A percentile compares a stretch with the other conserved stretches of the same genome.
phyloP scores from a whole-genome alignment of 2,888 invertebrate species.

The Drosophila yooni region DNA sequence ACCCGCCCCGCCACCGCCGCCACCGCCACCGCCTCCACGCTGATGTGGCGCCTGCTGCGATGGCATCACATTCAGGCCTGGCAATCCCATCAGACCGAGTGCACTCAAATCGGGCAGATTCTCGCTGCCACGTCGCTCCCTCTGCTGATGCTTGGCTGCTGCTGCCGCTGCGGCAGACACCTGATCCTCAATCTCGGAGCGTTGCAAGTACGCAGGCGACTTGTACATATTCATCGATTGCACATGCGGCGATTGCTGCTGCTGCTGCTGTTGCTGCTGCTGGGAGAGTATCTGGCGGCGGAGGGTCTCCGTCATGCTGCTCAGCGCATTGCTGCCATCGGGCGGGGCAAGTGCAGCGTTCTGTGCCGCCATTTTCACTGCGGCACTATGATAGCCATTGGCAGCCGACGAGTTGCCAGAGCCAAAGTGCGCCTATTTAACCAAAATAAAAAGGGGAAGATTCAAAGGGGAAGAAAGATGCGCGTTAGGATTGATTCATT shows the following conservation, averaged over 20 bases:
- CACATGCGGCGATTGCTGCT: slow-evolving; percentile 79
- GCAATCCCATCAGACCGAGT: slow-evolving; percentile 82
- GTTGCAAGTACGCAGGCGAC: slow-evolving; percentile 83
- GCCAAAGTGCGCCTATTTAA: slow-evolving; percentile 69
- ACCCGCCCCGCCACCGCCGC: slow-evolving; percentile 40
- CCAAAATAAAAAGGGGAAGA: not conserved
- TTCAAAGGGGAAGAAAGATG: not conserved
- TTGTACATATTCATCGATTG: slow-evolving; percentile 84
- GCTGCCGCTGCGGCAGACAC: slow-evolving; percentile 80
- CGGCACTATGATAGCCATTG: slow-evolving; percentile 81
- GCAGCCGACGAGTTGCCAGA: slow-evolving; percentile 67
- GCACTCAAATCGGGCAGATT: slow-evolving; percentile 83
- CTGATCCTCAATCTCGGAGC: slow-evolving; percentile 84
- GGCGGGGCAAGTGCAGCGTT: slow-evolving; percentile 76
- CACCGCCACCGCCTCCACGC: slow-evolving; percentile 29
- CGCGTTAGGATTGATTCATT: slow-evolving; percentile 14
- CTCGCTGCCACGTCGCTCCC: slow-evolving; percentile 73
- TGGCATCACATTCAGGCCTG: slow-evolving; percentile 83
- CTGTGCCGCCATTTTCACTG: slow-evolving; percentile 77
- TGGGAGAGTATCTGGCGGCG: slow-evolving; percentile 83
- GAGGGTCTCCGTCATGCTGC: slow-evolving; percentile 83
- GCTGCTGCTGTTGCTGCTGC: slow-evolving; percentile 75
- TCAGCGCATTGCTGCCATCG: slow-evolving; percentile 79
- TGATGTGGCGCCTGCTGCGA: slow-evolving; percentile 54
- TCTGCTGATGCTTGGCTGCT: slow-evolving; percentile 77